Evolutionary conservation across 2,797 vertebrate species (phyloP).

Genomic region (Pangasius djambal): DNA sequence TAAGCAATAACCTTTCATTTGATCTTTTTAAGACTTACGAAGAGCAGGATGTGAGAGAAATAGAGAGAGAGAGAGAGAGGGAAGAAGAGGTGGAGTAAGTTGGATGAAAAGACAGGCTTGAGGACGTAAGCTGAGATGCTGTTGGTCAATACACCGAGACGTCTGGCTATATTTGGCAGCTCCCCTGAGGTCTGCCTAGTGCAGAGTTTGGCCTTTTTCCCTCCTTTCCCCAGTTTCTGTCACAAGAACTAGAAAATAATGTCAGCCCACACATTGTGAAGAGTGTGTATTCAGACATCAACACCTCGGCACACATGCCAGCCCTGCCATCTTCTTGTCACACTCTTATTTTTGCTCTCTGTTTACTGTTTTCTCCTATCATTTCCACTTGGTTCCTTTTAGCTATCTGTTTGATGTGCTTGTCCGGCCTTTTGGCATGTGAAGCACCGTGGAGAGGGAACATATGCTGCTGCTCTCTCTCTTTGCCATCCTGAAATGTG

Average conservation of each 20-base stretch:
- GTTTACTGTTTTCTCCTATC: slow-evolving; percentile 39
- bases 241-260: slow-evolving; percentile 64
- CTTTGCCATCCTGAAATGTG: slow-evolving; percentile 62
- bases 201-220: slow-evolving; percentile 62
- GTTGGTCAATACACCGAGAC: slow-evolving; percentile 68
- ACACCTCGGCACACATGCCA: slow-evolving; percentile 41
- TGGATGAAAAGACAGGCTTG: slow-evolving; percentile 38
- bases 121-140: slow-evolving; percentile 63
- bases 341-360: slow-evolving; percentile 46
- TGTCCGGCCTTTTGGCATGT: slow-evolving; percentile 61
- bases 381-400: slow-evolving; percentile 48
- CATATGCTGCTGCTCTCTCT: slow-evolving; percentile 65
- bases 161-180: slow-evolving; percentile 61
- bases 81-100: slow-evolving; percentile 20
- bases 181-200: slow-evolving; percentile 60
- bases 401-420: slow-evolving; percentile 59
- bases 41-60: background rate
- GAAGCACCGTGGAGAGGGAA: slow-evolving; percentile 64
- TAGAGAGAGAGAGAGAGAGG: slow-evolving; percentile 4
- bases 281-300: slow-evolving; percentile 42
- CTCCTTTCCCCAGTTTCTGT: slow-evolving; percentile 45
- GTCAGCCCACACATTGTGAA: slow-evolving; percentile 35
- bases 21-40: background rate
- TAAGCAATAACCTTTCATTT: background rate
- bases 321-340: background rate